Evolutionary conservation across 2,797 vertebrate species (phyloP), one percentile per base, ranked within the genome.

Genomic region (Sebastes minor): DNA sequence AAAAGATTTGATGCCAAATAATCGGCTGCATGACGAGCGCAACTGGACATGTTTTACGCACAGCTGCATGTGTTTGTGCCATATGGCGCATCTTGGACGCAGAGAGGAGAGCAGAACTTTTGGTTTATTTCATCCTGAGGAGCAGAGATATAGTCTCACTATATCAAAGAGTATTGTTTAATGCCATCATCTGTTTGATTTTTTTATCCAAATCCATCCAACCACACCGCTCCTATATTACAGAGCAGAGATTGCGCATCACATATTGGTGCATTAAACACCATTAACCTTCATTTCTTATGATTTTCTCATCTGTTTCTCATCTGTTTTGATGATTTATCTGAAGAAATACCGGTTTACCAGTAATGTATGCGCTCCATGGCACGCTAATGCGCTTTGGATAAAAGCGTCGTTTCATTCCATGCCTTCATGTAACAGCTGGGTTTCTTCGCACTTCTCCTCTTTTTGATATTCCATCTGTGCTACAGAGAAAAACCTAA

Each of bases 301-400:
- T 12, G 25, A 4, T 20, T 56, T 22, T 60, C 2, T 20, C 12
- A 13, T 5, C 2, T 0, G 4, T 20, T 28, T 53, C 33, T 27
- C 61, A 30, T 9, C 16, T 32, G 16, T 4, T 62, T 77, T 14
- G 5, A 11, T 63, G 22, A 1, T 61, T 61, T 52, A 8, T 35
- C 1, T 1, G 4, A 57, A n/a, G 1, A 46, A 67, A 57, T 3
- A 4, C 1, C 10, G 2, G 5, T 49, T 69, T 4, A 6, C 0
- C n/a, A 6, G 25, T 28, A 23, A 52, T 60, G 13, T 25, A 2
- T 35, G 84, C 65, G 42, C 60, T 16, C 1, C n/a, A 1, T 56
- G 69, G 79, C 49, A 32, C 64, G 7, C 23, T 14, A 22, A n/a
- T 60, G 78, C 71, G 86, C 78, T 46, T 64, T 75, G 80, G 77